Evolutionary conservation across 2,113 vertebrate genomes (phyloP), one percentile per base, ranked within the genome.

Genomic region (Pachycephala philippinensis): DNA sequence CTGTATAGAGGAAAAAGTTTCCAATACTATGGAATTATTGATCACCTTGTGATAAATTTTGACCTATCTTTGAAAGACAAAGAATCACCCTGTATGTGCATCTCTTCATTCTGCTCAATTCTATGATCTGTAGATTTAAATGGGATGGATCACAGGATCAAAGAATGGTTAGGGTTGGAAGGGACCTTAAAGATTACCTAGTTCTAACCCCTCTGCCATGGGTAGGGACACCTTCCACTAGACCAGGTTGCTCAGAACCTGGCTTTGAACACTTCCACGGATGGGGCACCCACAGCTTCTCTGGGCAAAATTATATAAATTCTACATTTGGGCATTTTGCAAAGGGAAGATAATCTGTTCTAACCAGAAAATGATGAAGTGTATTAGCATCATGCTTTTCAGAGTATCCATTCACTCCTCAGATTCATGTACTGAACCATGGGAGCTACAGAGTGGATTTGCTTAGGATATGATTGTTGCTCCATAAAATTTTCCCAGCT

Each of bases 31-130:
- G n/a, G 59, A 87, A 86, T 47, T 77, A 77, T 7, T n/a, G 23
- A 64, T 37, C 19, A 40, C 15, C 8, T 56, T 42, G 42, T 1
- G 4, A 42, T 50, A 83, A 42, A 68, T 87, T 35, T n/a, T 60
- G 13, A 65, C 7, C 13, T 68, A 10, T 37, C 23, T 84, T 26
- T 69, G n/a, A 82, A 54, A 87, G 39, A 70, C 15, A 31, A 61
- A 76, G 27, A 47, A 66, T 63, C 0, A 1, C 30, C 15, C 64
- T 3, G 0, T 15, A 26, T 6, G 7, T 53, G 26, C 12, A 57
- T 40, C 54, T 59, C 80, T 47, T 42, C 24, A 39, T 42, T 65
- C 72, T 2, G 3, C 45, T 80, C 30, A 18, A 0, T 39, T 75
- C 44, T 40, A 2, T 5, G 8, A 68, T 7, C 56, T 27, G 21